phyloP scores from a whole-genome alignment of 2,113 vertebrate species.

The Lagopus leucura region DNA sequence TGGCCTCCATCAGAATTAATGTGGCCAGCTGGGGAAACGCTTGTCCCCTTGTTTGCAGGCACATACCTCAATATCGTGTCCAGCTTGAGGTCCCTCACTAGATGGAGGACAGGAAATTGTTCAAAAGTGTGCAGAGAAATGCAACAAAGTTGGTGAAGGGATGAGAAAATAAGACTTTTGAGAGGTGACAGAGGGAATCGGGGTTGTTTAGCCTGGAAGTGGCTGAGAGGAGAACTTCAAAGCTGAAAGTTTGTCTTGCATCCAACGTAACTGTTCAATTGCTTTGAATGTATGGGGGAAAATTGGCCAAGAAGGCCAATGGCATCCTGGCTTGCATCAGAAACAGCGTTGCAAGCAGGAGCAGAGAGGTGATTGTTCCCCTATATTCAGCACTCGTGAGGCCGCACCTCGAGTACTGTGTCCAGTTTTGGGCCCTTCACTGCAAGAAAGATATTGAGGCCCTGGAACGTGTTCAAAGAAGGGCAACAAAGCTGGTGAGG shows the following conservation, averaged over 20 bases:
- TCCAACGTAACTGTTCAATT: not conserved
- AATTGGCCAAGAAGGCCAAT: too few relatives aligned
- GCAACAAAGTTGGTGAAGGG: not conserved
- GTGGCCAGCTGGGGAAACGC: not conserved
- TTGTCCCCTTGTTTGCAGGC: not conserved
- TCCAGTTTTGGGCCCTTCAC: too few relatives aligned
- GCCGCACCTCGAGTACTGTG: too few relatives aligned
- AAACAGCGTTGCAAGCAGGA: too few relatives aligned
- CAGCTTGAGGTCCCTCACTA: not conserved
- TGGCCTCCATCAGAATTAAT: not conserved
- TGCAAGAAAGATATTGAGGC: too few relatives aligned
- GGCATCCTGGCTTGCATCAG: too few relatives aligned
- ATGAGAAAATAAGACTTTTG: not conserved
- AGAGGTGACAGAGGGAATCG: not conserved
- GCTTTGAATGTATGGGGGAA: not conserved
- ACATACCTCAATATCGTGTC: not conserved
- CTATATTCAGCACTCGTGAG: too few relatives aligned
- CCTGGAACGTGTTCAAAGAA: too few relatives aligned
- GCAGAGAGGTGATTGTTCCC: too few relatives aligned
- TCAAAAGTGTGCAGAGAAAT: not conserved
- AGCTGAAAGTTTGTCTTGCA: not conserved
- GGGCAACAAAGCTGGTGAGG: too few relatives aligned
- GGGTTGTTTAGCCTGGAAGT: not conserved
- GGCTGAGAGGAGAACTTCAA: not conserved
- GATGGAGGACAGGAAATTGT: not conserved